Conservation (phyloP, 1,140 invertebrate genomes). For the Diorhabda elongata region DNA sequence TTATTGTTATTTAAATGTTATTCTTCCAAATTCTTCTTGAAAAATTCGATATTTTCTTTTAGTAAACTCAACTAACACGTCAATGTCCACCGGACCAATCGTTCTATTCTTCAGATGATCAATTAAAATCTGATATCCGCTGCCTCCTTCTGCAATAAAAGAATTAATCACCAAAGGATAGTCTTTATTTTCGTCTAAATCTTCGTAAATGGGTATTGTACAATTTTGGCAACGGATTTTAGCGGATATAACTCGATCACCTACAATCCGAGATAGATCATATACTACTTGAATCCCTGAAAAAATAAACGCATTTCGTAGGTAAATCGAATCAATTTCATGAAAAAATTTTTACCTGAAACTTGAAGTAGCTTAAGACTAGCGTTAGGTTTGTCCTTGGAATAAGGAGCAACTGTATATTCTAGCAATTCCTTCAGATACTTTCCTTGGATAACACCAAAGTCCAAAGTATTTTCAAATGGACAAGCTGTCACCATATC, state of each 20-base stretch:
- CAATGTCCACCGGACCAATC: conserved; percentile 28
- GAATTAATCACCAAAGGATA: conserved; percentile 61
- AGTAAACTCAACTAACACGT: conserved; percentile 42
- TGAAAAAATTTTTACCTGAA: conserved; percentile 42
- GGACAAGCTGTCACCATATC: conserved; percentile 53
- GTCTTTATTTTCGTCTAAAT: conserved; percentile 48
- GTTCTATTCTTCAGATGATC: conserved; percentile 30
- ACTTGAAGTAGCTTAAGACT: conserved; percentile 50
- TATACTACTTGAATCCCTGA: conserved; percentile 48
- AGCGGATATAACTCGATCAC: conserved; percentile 54
- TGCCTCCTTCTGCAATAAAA: conserved; percentile 65
- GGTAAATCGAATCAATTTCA: background rate
- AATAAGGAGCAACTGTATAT: conserved; percentile 33
- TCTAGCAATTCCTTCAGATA: conserved; percentile 52
- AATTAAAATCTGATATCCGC: conserved; percentile 49
- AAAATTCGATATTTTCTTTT: conserved; percentile 38
- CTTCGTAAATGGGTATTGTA: conserved; percentile 57
- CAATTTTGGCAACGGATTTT: conserved; percentile 61
- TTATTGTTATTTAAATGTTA: background rate
- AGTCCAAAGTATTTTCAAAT: conserved; percentile 54
- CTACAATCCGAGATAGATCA: conserved; percentile 51
- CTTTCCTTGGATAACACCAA: conserved; percentile 51
- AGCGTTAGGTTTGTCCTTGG: conserved; percentile 42
- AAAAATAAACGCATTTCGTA: background rate
- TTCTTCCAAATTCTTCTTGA: conserved; percentile 20